Conservation (phyloP, 2,888 invertebrate genomes). For the Ophion costatus region DNA sequence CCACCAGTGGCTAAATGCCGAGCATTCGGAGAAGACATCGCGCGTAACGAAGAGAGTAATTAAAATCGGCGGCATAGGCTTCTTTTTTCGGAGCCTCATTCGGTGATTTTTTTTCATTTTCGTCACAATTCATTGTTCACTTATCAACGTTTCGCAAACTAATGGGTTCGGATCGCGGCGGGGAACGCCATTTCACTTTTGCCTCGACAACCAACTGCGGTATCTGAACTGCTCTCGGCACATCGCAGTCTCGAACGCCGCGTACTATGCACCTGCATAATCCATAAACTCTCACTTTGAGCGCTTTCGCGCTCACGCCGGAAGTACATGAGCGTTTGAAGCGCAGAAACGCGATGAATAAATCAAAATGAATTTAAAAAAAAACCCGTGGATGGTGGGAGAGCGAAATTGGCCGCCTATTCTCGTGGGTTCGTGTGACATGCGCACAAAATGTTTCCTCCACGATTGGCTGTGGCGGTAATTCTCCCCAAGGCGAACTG, state of each 20-base stretch:
- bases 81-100: conserved; percentile 1
- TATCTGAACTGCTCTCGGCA: background rate
- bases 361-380: background rate
- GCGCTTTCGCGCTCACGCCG: background rate
- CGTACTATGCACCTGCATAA: too few species aligned
- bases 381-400: too few species aligned
- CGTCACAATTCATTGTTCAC: background rate
- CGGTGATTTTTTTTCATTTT: background rate
- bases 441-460: too few species aligned
- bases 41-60: conserved; percentile 29
- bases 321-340: background rate
- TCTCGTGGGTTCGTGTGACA: too few species aligned
- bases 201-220: background rate
- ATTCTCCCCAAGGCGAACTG: too few species aligned
- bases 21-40: conserved; percentile 48
- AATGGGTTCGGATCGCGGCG: background rate
- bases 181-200: background rate
- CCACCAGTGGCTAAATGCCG: too few species aligned
- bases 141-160: background rate
- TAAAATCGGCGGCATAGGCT: conserved; percentile 2
- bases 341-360: background rate
- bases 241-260: too few species aligned
- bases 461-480: too few species aligned
- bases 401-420: too few species aligned
- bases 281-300: background rate